Conservation (phyloP, 2,888 invertebrate species). For the Luperina testacea region DNA sequence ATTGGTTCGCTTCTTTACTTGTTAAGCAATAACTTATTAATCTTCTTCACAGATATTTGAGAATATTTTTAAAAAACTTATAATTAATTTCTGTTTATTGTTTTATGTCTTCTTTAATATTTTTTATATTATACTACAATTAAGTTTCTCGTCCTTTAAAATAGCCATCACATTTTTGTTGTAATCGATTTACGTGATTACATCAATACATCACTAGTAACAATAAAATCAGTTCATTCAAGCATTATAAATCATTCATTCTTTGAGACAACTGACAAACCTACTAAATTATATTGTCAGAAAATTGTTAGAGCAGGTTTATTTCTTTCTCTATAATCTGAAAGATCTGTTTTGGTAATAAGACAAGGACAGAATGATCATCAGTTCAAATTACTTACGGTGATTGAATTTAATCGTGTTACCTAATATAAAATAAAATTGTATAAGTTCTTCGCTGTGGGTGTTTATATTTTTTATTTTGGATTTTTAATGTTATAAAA, state of each 20-base stretch:
- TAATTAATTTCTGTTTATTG: not conserved
- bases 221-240: conserved; percentile 39
- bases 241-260: conserved; percentile 47
- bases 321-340: conserved; percentile 23
- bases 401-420: conserved; percentile 25
- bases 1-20: conserved; percentile 28
- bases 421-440: conserved; percentile 24
- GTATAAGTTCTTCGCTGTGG: conserved; percentile 33
- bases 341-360: not conserved
- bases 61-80: not conserved
- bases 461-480: conserved; percentile 60
- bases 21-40: not conserved
- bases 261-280: conserved; percentile 31
- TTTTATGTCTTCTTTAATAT: not conserved
- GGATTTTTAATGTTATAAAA: conserved; percentile 8
- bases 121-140: not conserved
- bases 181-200: not conserved
- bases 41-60: conserved; percentile 15
- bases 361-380: conserved; percentile 46
- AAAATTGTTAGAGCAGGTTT: conserved; percentile 6
- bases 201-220: conserved; percentile 52
- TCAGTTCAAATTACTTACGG: conserved; percentile 4
- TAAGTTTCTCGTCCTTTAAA: not conserved
- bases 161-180: not conserved
- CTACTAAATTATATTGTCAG: conserved; percentile 45